Evolutionary conservation across 92 coral and sea anemone genomes (phyloP).

Genomic region (Plumapathes pennacea): DNA sequence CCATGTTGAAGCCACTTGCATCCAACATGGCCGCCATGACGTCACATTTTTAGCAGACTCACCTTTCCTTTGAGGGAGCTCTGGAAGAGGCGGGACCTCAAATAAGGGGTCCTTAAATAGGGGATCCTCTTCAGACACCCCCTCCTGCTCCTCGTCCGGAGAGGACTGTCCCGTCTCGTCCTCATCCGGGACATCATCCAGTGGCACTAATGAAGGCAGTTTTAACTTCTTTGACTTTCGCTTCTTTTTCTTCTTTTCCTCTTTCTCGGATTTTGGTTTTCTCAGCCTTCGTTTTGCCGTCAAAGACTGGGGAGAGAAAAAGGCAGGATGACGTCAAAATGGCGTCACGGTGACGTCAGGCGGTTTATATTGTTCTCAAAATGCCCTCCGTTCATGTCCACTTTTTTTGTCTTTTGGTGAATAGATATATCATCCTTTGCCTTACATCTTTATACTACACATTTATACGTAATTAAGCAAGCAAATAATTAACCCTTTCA

Average conservation of each 20-base stretch:
- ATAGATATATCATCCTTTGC: no score
- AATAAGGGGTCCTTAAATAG: conserved; percentile 10
- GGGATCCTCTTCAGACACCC: conserved; percentile 18
- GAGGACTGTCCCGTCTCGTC: not conserved
- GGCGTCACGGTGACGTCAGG: no score
- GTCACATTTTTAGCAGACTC: not conserved
- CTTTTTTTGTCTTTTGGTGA: no score
- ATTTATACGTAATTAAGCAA: no score
- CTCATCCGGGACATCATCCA: conserved; percentile 7
- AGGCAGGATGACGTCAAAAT: no score
- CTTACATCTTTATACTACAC: no score
- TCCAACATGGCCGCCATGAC: no score
- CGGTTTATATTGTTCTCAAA: no score
- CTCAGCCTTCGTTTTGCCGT: conserved; percentile 47
- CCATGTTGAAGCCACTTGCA: no score
- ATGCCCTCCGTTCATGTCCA: no score
- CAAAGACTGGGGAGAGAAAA: conserved; percentile 30
- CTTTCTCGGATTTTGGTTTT: conserved; percentile 57
- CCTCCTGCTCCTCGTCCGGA: conserved; percentile 33
- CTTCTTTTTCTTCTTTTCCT: conserved; percentile 45
- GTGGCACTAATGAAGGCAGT: conserved; percentile 1
- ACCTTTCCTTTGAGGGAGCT: conserved; percentile 59
- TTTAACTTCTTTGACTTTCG: conserved; percentile 20
- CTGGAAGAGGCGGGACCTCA: conserved; percentile 68
- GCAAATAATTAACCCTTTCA: no score